Percentiles rank a stretch among this genome's conserved stretches.
phyloP scores from a whole-genome alignment of 2,797 vertebrate genomes.

The Chelon labrosus region DNA sequence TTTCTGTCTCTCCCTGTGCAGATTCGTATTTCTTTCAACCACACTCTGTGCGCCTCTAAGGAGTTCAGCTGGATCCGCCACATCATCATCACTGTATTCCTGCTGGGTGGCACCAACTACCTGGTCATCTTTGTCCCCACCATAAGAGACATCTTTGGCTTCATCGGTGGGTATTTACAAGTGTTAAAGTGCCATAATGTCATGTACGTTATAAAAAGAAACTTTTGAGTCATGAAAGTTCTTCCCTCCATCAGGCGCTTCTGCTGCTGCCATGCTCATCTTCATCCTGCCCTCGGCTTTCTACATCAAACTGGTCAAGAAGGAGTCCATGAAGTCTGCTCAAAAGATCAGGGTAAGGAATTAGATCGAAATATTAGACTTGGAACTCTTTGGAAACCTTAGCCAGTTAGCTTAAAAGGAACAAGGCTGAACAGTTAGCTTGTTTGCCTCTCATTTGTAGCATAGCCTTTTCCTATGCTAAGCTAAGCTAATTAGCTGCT shows the following conservation, averaged over 20 bases:
- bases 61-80: constrained; percentile 95
- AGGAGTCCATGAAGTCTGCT: constrained; percentile 92
- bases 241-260: constrained; percentile 83
- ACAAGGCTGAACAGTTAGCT: no score
- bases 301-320: constrained; percentile 97
- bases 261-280: constrained; percentile 97
- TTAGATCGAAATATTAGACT: no score
- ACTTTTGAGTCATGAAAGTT: background rate
- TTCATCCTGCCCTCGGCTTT: constrained; percentile 98
- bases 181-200: background rate
- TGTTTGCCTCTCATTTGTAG: no score
- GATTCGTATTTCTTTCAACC: constrained; percentile 95
- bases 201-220: background rate
- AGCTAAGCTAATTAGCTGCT: background rate
- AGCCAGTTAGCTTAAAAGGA: background rate
- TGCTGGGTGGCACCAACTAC: constrained; percentile 88
- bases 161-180: constrained; percentile 88
- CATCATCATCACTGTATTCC: constrained; percentile 85
- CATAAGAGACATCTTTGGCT: constrained; percentile 96
- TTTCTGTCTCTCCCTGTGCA: constrained; percentile 55
- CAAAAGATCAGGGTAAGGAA: constrained; percentile 96
- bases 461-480: background rate
- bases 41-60: constrained; percentile 89
- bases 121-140: constrained; percentile 96
- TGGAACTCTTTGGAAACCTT: background rate